Percentiles rank a stretch among this genome's conserved stretches.
phyloP scores from a whole-genome alignment of 2,888 invertebrate species.

The Noctua janthina region DNA sequence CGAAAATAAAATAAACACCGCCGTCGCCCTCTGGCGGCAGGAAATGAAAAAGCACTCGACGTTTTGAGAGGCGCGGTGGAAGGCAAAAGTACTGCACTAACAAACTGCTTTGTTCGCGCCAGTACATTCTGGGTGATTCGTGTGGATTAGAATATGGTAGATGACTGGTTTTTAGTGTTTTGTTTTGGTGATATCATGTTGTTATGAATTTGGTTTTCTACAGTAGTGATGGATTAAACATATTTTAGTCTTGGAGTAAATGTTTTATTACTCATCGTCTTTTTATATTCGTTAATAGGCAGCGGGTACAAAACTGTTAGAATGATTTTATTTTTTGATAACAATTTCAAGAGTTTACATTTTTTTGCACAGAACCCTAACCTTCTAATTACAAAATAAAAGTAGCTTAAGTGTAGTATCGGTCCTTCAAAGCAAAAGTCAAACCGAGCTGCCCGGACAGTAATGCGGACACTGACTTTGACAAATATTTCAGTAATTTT shows the following conservation, averaged over 20 bases:
- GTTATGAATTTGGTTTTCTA: background rate
- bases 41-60: constrained; percentile 83
- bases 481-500: background rate
- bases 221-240: background rate
- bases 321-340: background rate
- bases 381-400: too few species aligned
- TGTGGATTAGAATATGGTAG: constrained; percentile 36
- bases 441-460: too few species aligned
- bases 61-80: constrained; percentile 73
- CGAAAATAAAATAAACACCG: constrained; percentile 78
- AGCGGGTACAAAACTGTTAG: background rate
- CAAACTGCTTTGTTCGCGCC: constrained; percentile 82
- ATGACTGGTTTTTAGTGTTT: constrained; percentile 10
- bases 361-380: too few species aligned
- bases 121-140: constrained; percentile 58
- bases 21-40: constrained; percentile 77
- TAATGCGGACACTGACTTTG: background rate
- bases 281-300: background rate
- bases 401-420: too few species aligned
- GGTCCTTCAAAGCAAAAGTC: too few species aligned
- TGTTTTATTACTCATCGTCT: too few species aligned
- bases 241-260: background rate
- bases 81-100: constrained; percentile 79
- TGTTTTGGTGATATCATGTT: background rate
- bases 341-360: too few species aligned